Evolutionary conservation across 2,113 vertebrate genomes (phyloP), one percentile per base, ranked within the genome.

Genomic region (Chaetops frenatus): DNA sequence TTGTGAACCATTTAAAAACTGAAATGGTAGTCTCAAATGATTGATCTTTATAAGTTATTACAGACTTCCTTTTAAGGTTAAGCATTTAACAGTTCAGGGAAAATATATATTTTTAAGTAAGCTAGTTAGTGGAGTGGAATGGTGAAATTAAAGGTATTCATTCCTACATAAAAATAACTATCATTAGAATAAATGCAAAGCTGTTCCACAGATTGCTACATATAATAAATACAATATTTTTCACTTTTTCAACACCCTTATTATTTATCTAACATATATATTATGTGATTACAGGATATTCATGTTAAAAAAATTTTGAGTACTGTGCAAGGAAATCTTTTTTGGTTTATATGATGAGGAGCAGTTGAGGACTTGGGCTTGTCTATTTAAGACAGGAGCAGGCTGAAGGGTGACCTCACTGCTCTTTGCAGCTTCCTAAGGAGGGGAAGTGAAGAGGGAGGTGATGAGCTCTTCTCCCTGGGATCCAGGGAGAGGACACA

Each of bases 401-500:
- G 23, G 9, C 22, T 70, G 28, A 80, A 22, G 3, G 5, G 7
- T 1, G 5, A 76, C 7, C 21, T 71, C 33, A 28, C 14, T 6
- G 7, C 11, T 79, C 31, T 48, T 8, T 35, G 23, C 15, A 44
- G 10, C 31, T 78, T 53, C 27, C 36, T 33, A 18, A 38, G 15
- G 24, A 77, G 27, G 17, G 2, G 4, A 58, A 53, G 20, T 36
- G 31, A 12, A 48, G 23, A 57, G 9, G 20, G 8, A n/a, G 23
- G 9, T 53, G 15, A 8, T 51, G 42, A 67, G 4, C 11, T 72
- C 14, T 47, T 61, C 20, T 77, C 33, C 20, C 29, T 67, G 36
- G 29, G 4, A 29, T 57, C 19, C 36, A 42, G 31, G 35, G 47
- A 47, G 2, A n/a, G 12, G 5, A 51, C 3, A 1, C 2, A 2